phyloP scores from a whole-genome alignment of 1,140 invertebrate species.

The Calephelis nemesis region DNA sequence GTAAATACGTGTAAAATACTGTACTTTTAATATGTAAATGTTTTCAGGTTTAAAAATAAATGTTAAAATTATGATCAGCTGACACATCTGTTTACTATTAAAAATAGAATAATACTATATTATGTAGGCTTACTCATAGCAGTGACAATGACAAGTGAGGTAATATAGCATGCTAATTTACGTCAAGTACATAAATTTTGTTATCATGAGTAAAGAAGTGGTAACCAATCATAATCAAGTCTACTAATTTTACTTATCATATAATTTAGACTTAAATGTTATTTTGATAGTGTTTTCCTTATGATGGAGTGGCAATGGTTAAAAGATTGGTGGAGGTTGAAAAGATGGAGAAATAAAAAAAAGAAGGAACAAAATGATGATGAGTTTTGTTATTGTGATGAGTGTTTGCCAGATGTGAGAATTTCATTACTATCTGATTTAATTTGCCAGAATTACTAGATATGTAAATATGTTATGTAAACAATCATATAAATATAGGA shows the following conservation, averaged over 20 bases:
- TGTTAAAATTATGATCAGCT: neutral
- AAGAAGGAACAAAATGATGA: slow-evolving; percentile 79
- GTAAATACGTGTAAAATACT: neutral
- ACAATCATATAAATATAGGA: neutral
- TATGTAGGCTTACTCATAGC: slow-evolving; percentile 20
- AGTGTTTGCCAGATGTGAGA: slow-evolving; percentile 83
- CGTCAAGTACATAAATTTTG: slow-evolving; percentile 63
- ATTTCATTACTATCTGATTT: slow-evolving; percentile 21
- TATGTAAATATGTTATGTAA: slow-evolving; percentile 9
- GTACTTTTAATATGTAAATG: neutral
- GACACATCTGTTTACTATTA: slow-evolving; percentile 29
- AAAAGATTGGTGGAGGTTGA: slow-evolving; percentile 88
- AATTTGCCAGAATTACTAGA: neutral
- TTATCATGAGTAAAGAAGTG: slow-evolving; percentile 56
- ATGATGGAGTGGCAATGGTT: slow-evolving; percentile 87
- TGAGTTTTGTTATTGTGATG: slow-evolving; percentile 86
- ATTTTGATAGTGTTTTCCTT: slow-evolving; percentile 52
- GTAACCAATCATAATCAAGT: slow-evolving; percentile 56
- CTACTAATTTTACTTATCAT: slow-evolving; percentile 46
- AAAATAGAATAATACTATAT: slow-evolving; percentile 15
- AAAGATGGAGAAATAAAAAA: slow-evolving; percentile 82
- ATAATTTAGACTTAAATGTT: slow-evolving; percentile 35
- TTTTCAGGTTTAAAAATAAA: neutral
- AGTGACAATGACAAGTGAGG: slow-evolving; percentile 72
- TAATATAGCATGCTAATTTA: slow-evolving; percentile 68